A percentile compares a stretch with the other conserved stretches of the same genome.
Conservation (phyloP, 2,113 vertebrate species). For the Tinamus guttatus region DNA sequence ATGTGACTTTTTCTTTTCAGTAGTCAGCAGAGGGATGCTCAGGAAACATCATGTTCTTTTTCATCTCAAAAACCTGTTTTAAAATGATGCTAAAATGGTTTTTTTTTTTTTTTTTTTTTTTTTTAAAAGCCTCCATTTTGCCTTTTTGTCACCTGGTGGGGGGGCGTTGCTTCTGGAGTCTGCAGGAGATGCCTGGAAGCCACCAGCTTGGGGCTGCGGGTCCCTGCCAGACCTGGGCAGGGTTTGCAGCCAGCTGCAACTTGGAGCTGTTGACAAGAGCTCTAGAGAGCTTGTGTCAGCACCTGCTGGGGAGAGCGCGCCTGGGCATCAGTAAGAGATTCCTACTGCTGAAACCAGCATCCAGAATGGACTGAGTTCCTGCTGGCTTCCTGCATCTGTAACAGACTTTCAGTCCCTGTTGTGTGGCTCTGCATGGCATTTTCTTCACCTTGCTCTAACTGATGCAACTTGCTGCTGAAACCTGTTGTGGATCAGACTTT, state of each 20-base stretch:
- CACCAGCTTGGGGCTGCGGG: not conserved
- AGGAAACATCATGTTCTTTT: not conserved
- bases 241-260: not conserved
- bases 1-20: not conserved
- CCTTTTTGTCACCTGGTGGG: not conserved
- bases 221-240: not conserved
- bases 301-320: conserved; percentile 7
- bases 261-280: conserved; percentile 43
- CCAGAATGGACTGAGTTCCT: not conserved
- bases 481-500: not conserved
- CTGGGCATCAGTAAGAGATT: not conserved
- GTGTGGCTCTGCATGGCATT: not conserved
- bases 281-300: conserved; percentile 3
- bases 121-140: not conserved
- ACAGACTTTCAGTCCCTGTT: not conserved
- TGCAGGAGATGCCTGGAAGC: not conserved
- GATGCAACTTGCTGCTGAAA: not conserved
- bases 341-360: not conserved
- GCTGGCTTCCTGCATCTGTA: not conserved
- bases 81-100: not conserved
- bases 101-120: not conserved
- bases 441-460: not conserved
- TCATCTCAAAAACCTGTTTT: not conserved
- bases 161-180: not conserved
- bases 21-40: not conserved